A percentile compares a stretch with the other conserved stretches of the same genome.
These are phyloP conservation scores for Borostomias antarcticus DNA, from an alignment of 2,797 vertebrate genomes.

Conservation along the genomic window DNA sequence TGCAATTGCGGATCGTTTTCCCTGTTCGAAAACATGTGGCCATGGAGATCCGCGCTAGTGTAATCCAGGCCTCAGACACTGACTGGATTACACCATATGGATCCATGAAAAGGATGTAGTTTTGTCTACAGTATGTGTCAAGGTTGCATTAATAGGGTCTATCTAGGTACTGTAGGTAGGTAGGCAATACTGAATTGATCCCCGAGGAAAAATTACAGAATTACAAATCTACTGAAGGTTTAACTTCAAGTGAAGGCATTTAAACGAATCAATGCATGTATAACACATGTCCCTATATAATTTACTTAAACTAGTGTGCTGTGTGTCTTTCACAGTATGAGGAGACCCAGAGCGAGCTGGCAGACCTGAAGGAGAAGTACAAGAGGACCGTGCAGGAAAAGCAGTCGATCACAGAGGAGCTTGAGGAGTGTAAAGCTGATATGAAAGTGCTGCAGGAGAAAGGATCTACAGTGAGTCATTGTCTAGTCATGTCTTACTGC, in stretches of 20 bases:
- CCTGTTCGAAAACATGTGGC: too few relatives aligned
- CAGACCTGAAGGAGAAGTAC: constrained; percentile 85
- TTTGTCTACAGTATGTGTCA: background rate
- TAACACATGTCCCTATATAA: background rate
- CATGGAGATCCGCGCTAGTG: too few relatives aligned
- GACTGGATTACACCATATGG: background rate
- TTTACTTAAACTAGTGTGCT: background rate
- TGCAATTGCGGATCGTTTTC: too few relatives aligned
- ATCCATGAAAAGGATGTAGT: background rate
- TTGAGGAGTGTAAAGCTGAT: constrained; percentile 90
- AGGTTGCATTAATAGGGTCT: background rate
- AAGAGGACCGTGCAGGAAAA: constrained; percentile 90
- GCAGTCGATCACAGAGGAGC: constrained; percentile 82
- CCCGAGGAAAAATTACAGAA: too few relatives aligned
- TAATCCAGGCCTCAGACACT: too few relatives aligned
- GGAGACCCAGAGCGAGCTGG: constrained; percentile 85
- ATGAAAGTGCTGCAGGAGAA: constrained; percentile 92
- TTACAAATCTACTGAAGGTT: too few relatives aligned
- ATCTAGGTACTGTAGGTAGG: background rate
- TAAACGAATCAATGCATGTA: background rate
- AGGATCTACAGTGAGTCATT: constrained; percentile 86
- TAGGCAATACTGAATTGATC: too few relatives aligned
- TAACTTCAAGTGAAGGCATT: background rate
- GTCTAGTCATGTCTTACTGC: background rate
- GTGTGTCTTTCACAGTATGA: constrained; percentile 79